Base-by-base conservation (phyloP, 2,113 vertebrate species). In the Alligator mississippiensis region DNA sequence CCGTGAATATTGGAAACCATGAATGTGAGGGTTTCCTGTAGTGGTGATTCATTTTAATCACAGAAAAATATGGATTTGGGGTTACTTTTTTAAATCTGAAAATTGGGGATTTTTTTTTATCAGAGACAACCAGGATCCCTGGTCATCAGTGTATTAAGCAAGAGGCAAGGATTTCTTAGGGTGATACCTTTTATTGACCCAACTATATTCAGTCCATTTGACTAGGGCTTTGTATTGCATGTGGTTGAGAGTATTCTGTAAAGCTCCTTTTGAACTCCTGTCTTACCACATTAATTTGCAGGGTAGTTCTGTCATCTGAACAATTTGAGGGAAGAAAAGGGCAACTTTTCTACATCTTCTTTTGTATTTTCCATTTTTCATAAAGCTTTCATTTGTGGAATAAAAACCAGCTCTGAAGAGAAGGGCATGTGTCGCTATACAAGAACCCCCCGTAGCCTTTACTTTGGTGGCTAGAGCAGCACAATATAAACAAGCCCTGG, bases 401-500 rank as follows among this genome's bases (percentile, higher is more conserved):
- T 28, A 59, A 70, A 84, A 54, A 2, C 4, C 9, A 54, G 61
- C 30, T 62, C 22, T 70, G 70, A 57, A 9, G 2, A 2, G 47
- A 60, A 72, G 1, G 0, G 5, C 1, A 2, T 14, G 55, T 11
- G 10, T 84, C 25, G 6, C 55, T 61, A 2, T 30, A 6, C 16
- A 79, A 55, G 63, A 77, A 75, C 34, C 14, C 9, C 54, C 14
- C 1, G 0, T 2, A 18, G 22, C 5, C 15, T 77, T 84, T 60
- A 18, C 0, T 2, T 85, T 18, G 38, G 10, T 34, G 70, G 70
- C 8, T 28, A 15, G 18, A 76, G 34, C 47, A 62, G 28, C 27
- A 21, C 17, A 0, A 0, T 1, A 4, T 13, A 54, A 9, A 55
- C 19, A 55, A 25, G 6, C 0, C 1, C 19, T 0, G 0, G 3